Percentiles rank a stretch among this genome's conserved stretches.
Evolutionary conservation across 2,113 vertebrate species (phyloP).

Genomic region (Melanerpes formicivorus): DNA sequence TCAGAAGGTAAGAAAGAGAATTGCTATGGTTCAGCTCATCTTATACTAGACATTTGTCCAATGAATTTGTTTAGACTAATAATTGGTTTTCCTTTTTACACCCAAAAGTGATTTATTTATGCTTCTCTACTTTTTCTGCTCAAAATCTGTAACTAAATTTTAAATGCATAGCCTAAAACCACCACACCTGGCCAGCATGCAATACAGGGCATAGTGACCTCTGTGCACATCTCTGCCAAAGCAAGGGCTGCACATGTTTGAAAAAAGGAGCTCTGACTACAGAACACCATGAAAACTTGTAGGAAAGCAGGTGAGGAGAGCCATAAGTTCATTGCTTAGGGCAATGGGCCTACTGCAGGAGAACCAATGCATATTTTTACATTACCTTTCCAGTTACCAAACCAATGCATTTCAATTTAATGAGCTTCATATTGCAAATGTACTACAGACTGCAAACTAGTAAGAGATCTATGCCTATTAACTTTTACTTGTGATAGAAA

Average conservation of each 20-base stretch:
- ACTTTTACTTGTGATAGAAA: neutral
- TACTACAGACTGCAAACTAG: neutral
- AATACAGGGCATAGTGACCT: neutral
- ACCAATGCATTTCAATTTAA: neutral
- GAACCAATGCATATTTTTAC: neutral
- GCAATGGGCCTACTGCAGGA: neutral
- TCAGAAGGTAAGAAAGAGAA: too few species aligned
- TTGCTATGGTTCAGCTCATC: too few species aligned
- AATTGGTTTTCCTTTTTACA: too few species aligned
- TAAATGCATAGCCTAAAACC: too few species aligned
- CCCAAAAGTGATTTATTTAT: too few species aligned
- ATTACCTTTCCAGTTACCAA: neutral
- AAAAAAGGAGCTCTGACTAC: neutral
- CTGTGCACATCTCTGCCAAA: rapidly evolving
- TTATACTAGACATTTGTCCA: too few species aligned
- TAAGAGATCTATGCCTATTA: neutral
- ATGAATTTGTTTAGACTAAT: too few species aligned
- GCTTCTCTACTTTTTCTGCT: too few species aligned
- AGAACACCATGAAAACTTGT: neutral
- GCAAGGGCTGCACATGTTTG: neutral
- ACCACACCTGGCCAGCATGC: neutral
- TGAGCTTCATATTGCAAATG: neutral
- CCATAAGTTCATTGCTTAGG: neutral
- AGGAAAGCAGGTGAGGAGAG: neutral
- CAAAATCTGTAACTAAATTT: too few species aligned